Evolutionary conservation across 2,797 vertebrate species (phyloP), one percentile per base, ranked within the genome.

Genomic region (Euthynnus affinis): DNA sequence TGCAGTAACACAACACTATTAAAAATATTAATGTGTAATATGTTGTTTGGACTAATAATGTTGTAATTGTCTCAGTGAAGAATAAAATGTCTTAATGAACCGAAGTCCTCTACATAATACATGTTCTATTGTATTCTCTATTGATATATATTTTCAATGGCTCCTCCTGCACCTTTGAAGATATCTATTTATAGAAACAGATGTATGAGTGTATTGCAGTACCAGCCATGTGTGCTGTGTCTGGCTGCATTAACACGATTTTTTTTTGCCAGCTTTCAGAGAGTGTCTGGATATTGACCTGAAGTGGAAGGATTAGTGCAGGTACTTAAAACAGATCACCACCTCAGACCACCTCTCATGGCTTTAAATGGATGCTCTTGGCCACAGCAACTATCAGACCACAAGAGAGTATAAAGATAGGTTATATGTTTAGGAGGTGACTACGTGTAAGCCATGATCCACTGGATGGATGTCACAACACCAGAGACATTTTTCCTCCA

Each of bases 281-380:
- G 59, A 74, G 71, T 60, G 68, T 84, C 62, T 78, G 66, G 73
- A 62, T 83, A 59, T 84, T 88, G 87, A 80, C 78, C 74, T 90
- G 61, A 27, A 80, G 75, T 84, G 78, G 62, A 80, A 65, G 70
- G 88, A 91, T 89, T 87, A 87, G 68, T 58, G 70, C 69, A 80
- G 76, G 82, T 86, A 71, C 79, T 88, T 80, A 76, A 81, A 82
- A 82, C 34, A 71, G 82, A 86, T 78, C 74, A 71, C 27, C 6
- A 48, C 67, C 74, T 80, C 65, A 65, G 49, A 75, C 67, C 80
- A 68, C 71, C 42, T 81, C 63, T 67, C 58, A 13, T 44, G 49
- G 75, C 78, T 83, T 78, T 75, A 71, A 84, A 82, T 75, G 70
- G 73, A 57, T 59, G 49, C 51, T 79, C 64, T 61, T 51, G 72